Evolutionary conservation across 2,797 vertebrate species (phyloP).

Genomic region (Mycteria americana): DNA sequence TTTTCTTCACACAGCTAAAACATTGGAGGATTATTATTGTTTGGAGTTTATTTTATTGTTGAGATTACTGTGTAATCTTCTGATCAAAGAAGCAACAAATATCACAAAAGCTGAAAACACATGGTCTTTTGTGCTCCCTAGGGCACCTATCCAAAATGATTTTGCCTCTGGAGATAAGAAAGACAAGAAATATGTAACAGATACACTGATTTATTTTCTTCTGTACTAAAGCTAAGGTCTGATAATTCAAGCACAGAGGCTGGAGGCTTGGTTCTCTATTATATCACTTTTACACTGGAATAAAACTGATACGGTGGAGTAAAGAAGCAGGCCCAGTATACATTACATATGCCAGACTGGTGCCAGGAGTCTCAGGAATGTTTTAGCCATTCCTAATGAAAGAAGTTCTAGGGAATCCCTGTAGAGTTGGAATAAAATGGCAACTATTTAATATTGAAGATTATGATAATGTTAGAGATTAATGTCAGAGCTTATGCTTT

Average conservation of each 20-base stretch:
- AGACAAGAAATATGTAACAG: background rate
- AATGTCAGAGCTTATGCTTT: background rate
- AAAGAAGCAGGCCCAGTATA: background rate
- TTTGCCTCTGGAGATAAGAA: conserved; percentile 5
- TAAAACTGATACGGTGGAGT: background rate
- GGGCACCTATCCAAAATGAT: background rate
- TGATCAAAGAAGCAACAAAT: background rate
- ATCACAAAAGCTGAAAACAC: background rate
- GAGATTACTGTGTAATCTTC: background rate
- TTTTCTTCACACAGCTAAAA: background rate
- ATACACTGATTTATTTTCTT: background rate
- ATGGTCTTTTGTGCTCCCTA: background rate
- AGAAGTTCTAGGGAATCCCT: background rate
- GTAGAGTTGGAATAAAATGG: background rate
- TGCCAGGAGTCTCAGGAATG: background rate
- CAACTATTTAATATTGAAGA: background rate
- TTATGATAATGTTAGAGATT: background rate
- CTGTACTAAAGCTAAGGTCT: background rate
- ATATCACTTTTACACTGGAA: background rate
- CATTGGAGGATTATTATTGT: background rate
- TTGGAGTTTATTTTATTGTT: background rate
- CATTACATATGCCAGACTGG: background rate
- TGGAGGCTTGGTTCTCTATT: background rate
- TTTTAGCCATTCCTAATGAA: background rate
- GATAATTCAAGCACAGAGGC: background rate